Conservation (phyloP, 1,140 invertebrate genomes). For the Penaeus chinensis region DNA sequence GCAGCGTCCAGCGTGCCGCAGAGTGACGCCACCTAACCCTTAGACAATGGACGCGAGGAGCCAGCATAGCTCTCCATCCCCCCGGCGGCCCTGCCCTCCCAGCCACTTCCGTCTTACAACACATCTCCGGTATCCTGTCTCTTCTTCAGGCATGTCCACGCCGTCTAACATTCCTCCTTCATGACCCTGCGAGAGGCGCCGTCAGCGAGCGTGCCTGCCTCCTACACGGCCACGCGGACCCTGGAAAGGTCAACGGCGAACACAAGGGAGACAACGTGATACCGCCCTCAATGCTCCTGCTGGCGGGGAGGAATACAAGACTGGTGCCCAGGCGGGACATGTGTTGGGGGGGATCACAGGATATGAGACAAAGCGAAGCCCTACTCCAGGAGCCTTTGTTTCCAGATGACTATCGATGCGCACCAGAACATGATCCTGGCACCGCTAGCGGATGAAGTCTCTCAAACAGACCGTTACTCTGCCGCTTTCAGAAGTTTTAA, state of each 20-base stretch:
- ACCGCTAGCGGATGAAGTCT: not conserved
- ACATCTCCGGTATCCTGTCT: constrained; percentile 53
- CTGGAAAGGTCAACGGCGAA: not conserved
- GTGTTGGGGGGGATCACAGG: constrained; percentile 52
- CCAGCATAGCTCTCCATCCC: not conserved
- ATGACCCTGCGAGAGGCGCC: constrained; percentile 15
- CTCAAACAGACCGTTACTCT: not conserved
- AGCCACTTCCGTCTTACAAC: constrained; percentile 55
- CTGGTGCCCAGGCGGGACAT: not conserved
- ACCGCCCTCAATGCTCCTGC: not conserved
- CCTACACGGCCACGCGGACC: not conserved
- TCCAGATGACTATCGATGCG: constrained; percentile 58
- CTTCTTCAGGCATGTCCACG: constrained; percentile 44
- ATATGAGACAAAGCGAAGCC: constrained; percentile 62
- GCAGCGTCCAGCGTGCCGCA: too few species aligned
- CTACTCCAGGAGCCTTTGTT: constrained; percentile 60
- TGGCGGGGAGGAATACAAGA: not conserved
- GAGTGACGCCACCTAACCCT: too few species aligned
- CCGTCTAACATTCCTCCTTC: constrained; percentile 31
- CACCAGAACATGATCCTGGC: constrained; percentile 54
- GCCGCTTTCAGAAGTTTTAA: not conserved
- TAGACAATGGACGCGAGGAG: not conserved
- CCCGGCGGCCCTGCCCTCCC: not conserved
- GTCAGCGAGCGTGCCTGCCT: not conserved
- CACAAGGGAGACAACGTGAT: not conserved